Conservation (phyloP, 2,113 vertebrate genomes). For the Phalacrocorax brasilianus region DNA sequence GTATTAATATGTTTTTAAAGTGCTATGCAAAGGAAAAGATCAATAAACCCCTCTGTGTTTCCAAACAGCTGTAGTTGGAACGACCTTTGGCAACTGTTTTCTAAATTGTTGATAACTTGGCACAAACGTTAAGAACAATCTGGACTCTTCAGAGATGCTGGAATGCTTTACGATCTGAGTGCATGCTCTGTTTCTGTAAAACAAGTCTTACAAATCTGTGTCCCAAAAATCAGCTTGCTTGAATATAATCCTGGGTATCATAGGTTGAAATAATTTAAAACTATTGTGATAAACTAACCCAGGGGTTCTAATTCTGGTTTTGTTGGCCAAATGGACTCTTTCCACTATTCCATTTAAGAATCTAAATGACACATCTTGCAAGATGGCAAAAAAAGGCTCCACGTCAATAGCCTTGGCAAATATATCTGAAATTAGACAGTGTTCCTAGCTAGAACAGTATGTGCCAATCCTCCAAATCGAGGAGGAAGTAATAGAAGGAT, state of each 20-base stretch:
- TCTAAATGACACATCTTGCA: neutral
- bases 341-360: neutral
- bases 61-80: neutral
- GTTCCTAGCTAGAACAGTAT: neutral
- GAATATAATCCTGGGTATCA: neutral
- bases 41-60: neutral
- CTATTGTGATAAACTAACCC: neutral
- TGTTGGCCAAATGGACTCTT: neutral
- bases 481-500: neutral
- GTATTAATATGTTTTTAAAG: neutral
- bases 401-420: neutral
- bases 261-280: neutral
- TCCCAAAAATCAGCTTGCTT: neutral
- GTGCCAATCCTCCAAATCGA: neutral
- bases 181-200: neutral
- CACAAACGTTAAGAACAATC: neutral
- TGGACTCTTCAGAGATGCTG: neutral
- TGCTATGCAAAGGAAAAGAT: neutral
- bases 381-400: neutral
- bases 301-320: neutral
- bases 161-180: neutral
- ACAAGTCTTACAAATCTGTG: neutral
- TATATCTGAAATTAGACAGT: neutral
- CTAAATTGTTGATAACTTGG: constrained; percentile 47
- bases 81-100: constrained; percentile 37